A percentile compares a stretch with the other conserved stretches of the same genome.
Evolutionary conservation across 2,888 invertebrate species (phyloP).

Genomic region (Leptinotarsa tumamoca): DNA sequence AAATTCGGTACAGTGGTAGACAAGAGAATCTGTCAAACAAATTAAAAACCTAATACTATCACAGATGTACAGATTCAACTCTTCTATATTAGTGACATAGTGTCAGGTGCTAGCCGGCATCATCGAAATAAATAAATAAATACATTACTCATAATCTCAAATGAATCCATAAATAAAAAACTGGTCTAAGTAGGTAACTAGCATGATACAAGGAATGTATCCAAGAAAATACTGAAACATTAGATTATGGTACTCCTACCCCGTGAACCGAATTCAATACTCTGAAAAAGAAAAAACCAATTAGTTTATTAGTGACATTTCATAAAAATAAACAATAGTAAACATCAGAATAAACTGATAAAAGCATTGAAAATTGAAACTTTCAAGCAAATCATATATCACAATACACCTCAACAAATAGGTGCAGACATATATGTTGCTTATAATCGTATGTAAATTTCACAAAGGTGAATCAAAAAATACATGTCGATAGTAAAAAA

Average conservation of each 20-base stretch:
- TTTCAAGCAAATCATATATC: too few species aligned
- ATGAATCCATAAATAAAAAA: constrained; percentile 20
- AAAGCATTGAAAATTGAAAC: too few species aligned
- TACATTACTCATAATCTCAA: constrained; percentile 19
- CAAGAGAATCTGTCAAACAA: background rate
- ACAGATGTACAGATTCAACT: constrained; percentile 26
- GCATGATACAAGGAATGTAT: constrained; percentile 24
- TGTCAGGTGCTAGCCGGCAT: constrained; percentile 16
- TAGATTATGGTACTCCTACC: constrained; percentile 2
- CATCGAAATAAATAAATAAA: constrained; percentile 27
- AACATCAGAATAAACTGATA: too few species aligned
- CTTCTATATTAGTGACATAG: constrained; percentile 19
- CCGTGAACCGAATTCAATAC: constrained; percentile 20
- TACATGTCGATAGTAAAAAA: too few species aligned
- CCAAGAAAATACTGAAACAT: constrained; percentile 26
- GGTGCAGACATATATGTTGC: too few species aligned
- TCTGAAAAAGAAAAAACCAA: constrained; percentile 20
- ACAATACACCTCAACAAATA: too few species aligned
- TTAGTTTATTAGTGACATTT: too few species aligned
- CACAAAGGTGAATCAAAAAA: too few species aligned
- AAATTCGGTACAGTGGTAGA: constrained; percentile 22
- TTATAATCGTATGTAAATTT: too few species aligned
- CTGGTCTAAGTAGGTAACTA: constrained; percentile 17
- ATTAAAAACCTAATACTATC: constrained; percentile 24
- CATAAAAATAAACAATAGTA: too few species aligned